A percentile compares a stretch with the other conserved stretches of the same genome.
These are phyloP conservation scores for Mesoclemmys tuberculata DNA, from an alignment of 2,113 vertebrate species.

Conservation along the genomic window DNA sequence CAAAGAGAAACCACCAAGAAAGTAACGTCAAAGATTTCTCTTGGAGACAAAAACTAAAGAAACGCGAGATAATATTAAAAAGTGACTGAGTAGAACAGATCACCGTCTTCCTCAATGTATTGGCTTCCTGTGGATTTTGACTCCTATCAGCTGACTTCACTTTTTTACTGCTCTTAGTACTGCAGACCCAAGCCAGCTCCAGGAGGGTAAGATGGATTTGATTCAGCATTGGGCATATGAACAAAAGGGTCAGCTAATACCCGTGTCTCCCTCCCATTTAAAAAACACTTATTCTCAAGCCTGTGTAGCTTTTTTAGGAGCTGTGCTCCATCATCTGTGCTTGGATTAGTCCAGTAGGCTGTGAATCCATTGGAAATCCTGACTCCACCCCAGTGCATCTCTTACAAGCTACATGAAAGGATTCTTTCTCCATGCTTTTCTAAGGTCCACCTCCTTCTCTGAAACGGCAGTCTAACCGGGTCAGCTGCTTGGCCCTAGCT, in stretches of 20 bases:
- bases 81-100: constrained; percentile 24
- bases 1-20: background rate
- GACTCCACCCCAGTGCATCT: background rate
- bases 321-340: background rate
- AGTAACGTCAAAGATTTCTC: background rate
- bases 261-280: background rate
- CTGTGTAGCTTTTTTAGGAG: background rate
- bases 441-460: background rate
- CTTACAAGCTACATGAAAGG: background rate
- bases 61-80: background rate
- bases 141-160: background rate
- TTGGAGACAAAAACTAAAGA: background rate
- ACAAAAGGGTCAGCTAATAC: background rate
- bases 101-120: background rate
- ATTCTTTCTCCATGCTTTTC: background rate
- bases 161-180: background rate
- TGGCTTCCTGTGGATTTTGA: background rate
- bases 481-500: too few species aligned
- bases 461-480: too few species aligned
- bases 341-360: background rate
- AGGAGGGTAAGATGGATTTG: background rate
- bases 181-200: background rate
- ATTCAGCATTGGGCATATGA: background rate
- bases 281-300: background rate
- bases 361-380: background rate